Evolutionary conservation across 37 sponge, comb jelly and placozoan species (phyloP).

Genomic region (Lycopodina hypogea): DNA sequence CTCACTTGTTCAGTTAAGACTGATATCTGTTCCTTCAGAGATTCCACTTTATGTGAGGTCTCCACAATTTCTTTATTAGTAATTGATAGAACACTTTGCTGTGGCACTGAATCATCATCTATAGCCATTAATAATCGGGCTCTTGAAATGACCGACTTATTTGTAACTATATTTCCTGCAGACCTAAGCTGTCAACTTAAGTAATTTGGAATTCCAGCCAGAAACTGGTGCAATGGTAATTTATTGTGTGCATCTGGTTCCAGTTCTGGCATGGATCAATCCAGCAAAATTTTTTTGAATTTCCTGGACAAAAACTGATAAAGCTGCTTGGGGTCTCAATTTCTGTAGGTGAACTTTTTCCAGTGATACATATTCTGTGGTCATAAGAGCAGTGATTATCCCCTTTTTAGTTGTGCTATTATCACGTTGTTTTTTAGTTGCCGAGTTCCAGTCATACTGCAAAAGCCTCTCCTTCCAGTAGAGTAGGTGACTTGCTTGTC

Average conservation of each 20-base stretch:
- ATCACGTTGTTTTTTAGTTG: conserved; percentile 4
- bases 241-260: conserved; percentile 25
- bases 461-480: conserved; percentile 50
- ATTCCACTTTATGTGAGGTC: neutral
- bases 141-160: conserved; percentile 30
- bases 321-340: conserved; percentile 36
- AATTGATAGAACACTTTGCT: neutral
- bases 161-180: conserved; percentile 21
- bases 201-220: no score
- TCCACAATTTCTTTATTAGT: neutral
- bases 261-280: conserved; percentile 59
- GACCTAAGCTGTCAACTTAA: no score
- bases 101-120: neutral
- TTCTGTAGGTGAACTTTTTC: conserved; percentile 43
- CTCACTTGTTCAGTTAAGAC: conserved; percentile 34
- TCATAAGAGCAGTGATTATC: neutral
- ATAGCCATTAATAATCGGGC: conserved; percentile 27
- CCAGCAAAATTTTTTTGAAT: conserved; percentile 42
- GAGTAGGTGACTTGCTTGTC: conserved; percentile 37
- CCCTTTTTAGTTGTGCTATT: conserved; percentile 4
- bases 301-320: conserved; percentile 44
- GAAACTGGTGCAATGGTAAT: conserved; percentile 52
- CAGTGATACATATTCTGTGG: conserved; percentile 23
- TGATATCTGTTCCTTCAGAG: conserved; percentile 22
- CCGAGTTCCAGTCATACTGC: conserved; percentile 46